Base-by-base conservation (phyloP, 2,113 vertebrate species). In the Numida meleagris region DNA sequence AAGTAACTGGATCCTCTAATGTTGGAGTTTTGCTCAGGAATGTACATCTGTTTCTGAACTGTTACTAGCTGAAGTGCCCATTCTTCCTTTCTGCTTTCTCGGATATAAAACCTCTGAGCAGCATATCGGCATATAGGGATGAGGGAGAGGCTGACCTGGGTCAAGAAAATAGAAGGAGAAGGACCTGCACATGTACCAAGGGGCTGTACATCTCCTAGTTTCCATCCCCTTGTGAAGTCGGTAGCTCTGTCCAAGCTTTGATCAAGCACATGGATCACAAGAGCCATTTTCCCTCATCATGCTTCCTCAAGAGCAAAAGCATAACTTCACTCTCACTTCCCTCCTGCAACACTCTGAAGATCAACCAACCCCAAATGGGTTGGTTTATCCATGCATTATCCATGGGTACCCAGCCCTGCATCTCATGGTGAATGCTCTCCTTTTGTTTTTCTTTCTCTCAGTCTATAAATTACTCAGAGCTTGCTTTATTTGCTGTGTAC, bases 1-100 rank as follows among this genome's bases (percentile, higher is more conserved):
- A 24, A 91, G 95, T 78, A 93, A 96, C 38, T 9, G 95, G 96
- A 96, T 85, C 34, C 1, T 15, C 50, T 73, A 78, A 17, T 3
- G 6, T 63, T 2, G 18, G 88, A 68, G 93, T 29, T 63, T 2
- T 36, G 65, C 6, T 40, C 76, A 93, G 93, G 95, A 97, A 95
- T 95, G 95, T 96, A 94, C 96, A 96, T 95, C 96, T 97, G 95
- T 46, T 97, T 94, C 91, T 95, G 88, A 96, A 91, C 94, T 67
- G 88, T 95, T 96, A 93, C 91, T 91, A 95, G 95, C 94, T 96
- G 95, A 96, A 80, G 85, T 89, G 82, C 94, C 96, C 61, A 6
- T 65, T 94, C 68, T 71, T 88, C 74, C 81, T 66, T 73, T 77
- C 76, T 48, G 43, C 75, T 88, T 57, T 81, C 79, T 88, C 20